Conservation (phyloP, 1,140 invertebrate species). For the Penaeus vannamei region DNA sequence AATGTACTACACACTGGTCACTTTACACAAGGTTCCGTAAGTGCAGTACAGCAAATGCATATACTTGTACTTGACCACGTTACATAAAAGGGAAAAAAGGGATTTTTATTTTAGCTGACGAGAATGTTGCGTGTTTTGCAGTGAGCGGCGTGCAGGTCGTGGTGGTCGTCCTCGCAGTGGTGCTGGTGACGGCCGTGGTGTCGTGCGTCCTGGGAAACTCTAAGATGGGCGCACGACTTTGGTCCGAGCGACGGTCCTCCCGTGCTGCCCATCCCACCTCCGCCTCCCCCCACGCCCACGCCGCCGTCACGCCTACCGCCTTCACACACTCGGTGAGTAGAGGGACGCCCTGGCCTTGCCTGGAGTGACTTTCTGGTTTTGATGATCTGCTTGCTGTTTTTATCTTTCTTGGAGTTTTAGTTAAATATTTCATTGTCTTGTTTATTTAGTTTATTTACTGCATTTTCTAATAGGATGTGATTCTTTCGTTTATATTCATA, state of each 20-base stretch:
- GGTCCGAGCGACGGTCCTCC: conserved; percentile 58
- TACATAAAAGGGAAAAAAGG: not conserved
- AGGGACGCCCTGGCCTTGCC: too few relatives aligned
- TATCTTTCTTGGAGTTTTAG: too few relatives aligned
- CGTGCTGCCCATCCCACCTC: conserved; percentile 40
- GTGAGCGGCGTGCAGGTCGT: conserved; percentile 58
- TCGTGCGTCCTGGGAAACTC: conserved; percentile 58
- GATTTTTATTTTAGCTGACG: not conserved
- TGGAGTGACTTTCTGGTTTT: too few relatives aligned
- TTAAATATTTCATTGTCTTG: too few relatives aligned
- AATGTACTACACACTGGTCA: too few relatives aligned
- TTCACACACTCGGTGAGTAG: conserved; percentile 60
- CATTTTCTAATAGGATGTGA: too few relatives aligned
- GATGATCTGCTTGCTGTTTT: too few relatives aligned
- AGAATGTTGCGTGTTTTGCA: conserved; percentile 11
- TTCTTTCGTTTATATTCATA: too few relatives aligned
- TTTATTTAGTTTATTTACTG: too few relatives aligned
- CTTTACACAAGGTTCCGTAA: too few relatives aligned
- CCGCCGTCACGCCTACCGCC: conserved; percentile 41
- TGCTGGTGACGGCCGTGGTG: conserved; percentile 57
- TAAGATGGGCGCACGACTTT: conserved; percentile 59
- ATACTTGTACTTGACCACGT: not conserved
- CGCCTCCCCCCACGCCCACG: conserved; percentile 23
- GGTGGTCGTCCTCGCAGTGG: conserved; percentile 54
- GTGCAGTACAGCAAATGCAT: not conserved